Base-by-base conservation (phyloP, 2,113 vertebrate genomes). In the Oriolus oriolus region DNA sequence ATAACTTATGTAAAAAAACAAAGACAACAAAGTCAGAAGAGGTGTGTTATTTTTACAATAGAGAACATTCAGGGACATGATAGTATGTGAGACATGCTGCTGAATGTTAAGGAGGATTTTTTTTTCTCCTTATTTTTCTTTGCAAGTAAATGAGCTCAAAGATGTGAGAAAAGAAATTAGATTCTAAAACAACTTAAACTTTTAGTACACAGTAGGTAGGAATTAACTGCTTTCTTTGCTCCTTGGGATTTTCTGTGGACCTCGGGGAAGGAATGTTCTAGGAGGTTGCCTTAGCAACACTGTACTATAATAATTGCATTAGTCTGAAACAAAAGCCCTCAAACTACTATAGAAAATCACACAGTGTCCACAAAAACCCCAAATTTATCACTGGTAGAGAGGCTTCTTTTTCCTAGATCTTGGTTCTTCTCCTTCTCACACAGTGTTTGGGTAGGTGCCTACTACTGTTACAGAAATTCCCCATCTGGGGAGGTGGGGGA, bases 1-100 rank as follows among this genome's bases (percentile, higher is more conserved):
- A 97, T 97, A 97, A 96, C 96, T 98, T 96, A 96, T 97, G 64
- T 95, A 97, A 95, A 83, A 97, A 97, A 98, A 97, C 86, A 97
- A 97, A 97, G 95, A 96, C 74, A 97, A 96, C 88, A 96, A 98
- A 87, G 89, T 97, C 94, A 96, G 90, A 98, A 84, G 41, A 93
- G 77, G 93, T 90, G 61, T 79, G 87, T 91, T 86, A 95, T 96
- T 97, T 96, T 96, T 96, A 91, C 78, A 96, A 84, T 24, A 83
- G 61, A 71, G 83, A 97, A 91, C 83, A 93, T 97, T 95, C 86
- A 95, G 93, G 90, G 94, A 90, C 80, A 83, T 94, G 77, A 95
- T 93, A 87, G 57, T 56, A 87, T 88, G 74, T 87, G 63, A 97
- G 90, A 96, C 66, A 64, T 70, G 85, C 60, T 95, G 85, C 92